Conservation (phyloP, 37 sponge, comb jelly and placozoan species). For the Haliclona indistincta region DNA sequence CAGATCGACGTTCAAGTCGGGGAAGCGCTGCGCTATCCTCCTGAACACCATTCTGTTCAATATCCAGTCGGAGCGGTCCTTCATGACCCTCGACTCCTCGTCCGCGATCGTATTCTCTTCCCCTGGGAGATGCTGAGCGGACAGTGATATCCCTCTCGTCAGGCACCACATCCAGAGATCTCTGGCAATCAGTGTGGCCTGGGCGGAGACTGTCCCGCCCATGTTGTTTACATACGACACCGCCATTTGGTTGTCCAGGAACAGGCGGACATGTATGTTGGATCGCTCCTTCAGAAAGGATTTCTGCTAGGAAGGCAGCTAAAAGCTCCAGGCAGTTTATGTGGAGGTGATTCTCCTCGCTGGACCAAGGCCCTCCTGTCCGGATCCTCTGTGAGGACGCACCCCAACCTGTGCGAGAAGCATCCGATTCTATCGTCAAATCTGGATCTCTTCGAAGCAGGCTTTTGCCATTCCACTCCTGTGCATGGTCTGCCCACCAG, state of each 20-base stretch:
- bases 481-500: conserved; percentile 13
- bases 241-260: too few relatives aligned
- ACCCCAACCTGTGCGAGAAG: conserved; percentile 39
- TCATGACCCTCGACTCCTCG: conserved; percentile 18
- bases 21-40: too few relatives aligned
- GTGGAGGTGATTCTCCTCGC: conserved; percentile 10
- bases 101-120: conserved; percentile 32
- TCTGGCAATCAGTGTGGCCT: conserved; percentile 8
- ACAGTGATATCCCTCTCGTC: conserved; percentile 1
- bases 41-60: too few relatives aligned
- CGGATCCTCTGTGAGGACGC: conserved; percentile 13
- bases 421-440: conserved; percentile 31
- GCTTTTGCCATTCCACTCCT: background rate
- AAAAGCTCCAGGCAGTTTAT: conserved; percentile 46
- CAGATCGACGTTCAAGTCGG: background rate
- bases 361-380: conserved; percentile 47
- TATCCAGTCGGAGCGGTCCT: too few relatives aligned
- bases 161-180: conserved; percentile 32
- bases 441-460: background rate
- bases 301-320: conserved; percentile 39
- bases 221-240: conserved; percentile 24
- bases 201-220: conserved; percentile 39
- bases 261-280: too few relatives aligned
- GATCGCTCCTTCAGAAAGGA: too few relatives aligned
- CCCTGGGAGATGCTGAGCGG: conserved; percentile 16